phyloP scores from a whole-genome alignment of 23 tunicate species.

The Aplidium turbinatum region DNA sequence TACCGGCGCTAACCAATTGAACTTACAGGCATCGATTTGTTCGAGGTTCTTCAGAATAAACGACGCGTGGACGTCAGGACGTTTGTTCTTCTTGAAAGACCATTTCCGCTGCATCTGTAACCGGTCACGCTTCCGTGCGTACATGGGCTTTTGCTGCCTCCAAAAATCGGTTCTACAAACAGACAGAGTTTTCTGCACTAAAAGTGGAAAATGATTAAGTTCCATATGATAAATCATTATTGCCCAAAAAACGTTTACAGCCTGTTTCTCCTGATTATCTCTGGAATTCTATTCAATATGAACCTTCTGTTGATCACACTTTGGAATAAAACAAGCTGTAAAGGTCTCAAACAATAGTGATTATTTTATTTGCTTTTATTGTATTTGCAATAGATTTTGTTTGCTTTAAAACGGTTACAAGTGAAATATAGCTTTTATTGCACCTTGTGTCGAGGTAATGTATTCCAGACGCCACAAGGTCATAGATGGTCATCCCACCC shows the following conservation, averaged over 20 bases:
- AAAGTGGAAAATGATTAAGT: neutral
- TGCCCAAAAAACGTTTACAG: neutral
- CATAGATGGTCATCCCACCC: slow-evolving; percentile 82
- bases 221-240: neutral
- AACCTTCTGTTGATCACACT: too few species aligned
- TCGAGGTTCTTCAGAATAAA: slow-evolving; percentile 80
- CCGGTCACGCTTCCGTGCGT: slow-evolving; percentile 81
- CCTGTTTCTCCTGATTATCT: too few species aligned
- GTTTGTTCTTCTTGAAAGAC: slow-evolving; percentile 41
- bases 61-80: slow-evolving; percentile 54
- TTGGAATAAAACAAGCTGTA: too few species aligned
- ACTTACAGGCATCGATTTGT: slow-evolving; percentile 72
- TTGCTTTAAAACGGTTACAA: too few species aligned
- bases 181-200: too few species aligned
- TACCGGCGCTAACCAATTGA: too few species aligned
- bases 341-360: too few species aligned
- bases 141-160: slow-evolving; percentile 94
- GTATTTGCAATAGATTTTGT: too few species aligned
- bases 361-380: too few species aligned
- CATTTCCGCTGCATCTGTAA: slow-evolving; percentile 70
- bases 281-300: too few species aligned
- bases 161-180: slow-evolving; percentile 70
- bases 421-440: too few species aligned
- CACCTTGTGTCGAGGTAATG: slow-evolving; percentile 80
- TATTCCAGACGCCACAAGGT: slow-evolving; percentile 76